These are phyloP conservation scores for Lipotes vexillifer DNA, from an alignment of 2,113 vertebrate genomes.

Conservation along the genomic window DNA sequence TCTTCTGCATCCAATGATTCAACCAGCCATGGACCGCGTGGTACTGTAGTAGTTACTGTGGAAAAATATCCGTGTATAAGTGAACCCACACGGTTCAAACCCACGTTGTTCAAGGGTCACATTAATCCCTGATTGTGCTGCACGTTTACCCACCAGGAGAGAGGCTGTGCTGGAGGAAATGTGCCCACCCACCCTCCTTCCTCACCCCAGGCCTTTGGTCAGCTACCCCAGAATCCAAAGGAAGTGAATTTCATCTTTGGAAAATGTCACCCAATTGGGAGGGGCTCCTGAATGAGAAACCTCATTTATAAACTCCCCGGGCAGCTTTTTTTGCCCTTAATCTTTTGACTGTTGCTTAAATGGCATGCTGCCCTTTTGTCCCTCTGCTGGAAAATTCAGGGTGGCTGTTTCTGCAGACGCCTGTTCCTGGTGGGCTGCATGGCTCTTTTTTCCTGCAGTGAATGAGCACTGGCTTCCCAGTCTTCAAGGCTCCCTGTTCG, in stretches of 20 bases:
- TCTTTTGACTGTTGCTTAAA: slow-evolving; percentile 15
- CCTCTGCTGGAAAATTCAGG: slow-evolving; percentile 33
- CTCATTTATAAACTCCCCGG: slow-evolving; percentile 21
- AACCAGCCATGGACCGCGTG: not conserved
- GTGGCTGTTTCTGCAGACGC: not conserved
- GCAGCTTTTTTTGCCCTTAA: slow-evolving; percentile 20
- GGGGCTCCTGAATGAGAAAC: slow-evolving; percentile 38
- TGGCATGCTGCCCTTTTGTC: slow-evolving; percentile 38
- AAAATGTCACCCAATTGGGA: slow-evolving; percentile 39
- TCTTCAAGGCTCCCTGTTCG: not conserved
- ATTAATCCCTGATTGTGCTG: too few relatives aligned
- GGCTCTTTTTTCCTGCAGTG: not conserved
- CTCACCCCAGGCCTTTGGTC: not conserved
- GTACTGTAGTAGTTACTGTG: not conserved
- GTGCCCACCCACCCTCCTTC: rapidly evolving
- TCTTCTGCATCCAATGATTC: not conserved
- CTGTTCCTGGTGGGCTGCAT: not conserved
- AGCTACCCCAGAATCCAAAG: not conserved
- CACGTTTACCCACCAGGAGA: rapidly evolving
- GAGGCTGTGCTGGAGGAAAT: not conserved
- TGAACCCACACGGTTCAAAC: not conserved
- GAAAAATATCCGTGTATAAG: not conserved
- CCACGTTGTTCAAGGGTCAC: not conserved
- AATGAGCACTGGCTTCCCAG: not conserved
- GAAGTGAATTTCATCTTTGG: slow-evolving; percentile 24